Conservation (phyloP, 2,797 vertebrate species). For the Danio aesculapii region DNA sequence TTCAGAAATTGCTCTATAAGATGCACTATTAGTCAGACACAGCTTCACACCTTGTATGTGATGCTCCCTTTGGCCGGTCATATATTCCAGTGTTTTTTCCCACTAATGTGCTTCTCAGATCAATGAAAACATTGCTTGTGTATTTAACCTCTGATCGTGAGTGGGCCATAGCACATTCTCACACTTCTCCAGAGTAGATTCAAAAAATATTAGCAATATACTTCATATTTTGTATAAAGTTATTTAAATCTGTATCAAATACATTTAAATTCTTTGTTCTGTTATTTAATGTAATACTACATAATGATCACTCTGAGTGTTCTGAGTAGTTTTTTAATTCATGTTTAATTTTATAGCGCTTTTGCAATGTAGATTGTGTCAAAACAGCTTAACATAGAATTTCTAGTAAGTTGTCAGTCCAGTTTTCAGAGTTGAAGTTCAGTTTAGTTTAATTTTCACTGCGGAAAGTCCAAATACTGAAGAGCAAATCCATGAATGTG, state of each 20-base stretch:
- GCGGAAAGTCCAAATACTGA: no score
- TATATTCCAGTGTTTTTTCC: slow-evolving; percentile 36
- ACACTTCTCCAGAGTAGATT: not conserved
- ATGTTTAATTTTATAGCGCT: no score
- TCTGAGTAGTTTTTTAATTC: not conserved
- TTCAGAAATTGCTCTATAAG: slow-evolving; percentile 66
- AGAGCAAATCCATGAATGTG: no score
- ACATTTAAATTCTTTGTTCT: not conserved
- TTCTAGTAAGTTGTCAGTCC: no score
- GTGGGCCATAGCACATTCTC: not conserved
- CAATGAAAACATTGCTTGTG: slow-evolving; percentile 36
- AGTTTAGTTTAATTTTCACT: no score
- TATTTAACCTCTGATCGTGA: slow-evolving; percentile 20
- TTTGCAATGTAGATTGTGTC: no score
- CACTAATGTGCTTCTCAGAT: slow-evolving; percentile 34
- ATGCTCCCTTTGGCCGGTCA: slow-evolving; percentile 45
- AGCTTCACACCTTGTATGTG: slow-evolving; percentile 45
- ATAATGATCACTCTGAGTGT: not conserved
- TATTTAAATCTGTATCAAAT: not conserved
- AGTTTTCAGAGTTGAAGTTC: no score
- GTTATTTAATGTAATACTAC: not conserved
- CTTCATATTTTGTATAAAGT: not conserved
- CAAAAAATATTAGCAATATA: not conserved
- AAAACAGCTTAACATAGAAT: no score
- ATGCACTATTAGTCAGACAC: slow-evolving; percentile 65